Evolutionary conservation across 2,113 vertebrate genomes (phyloP).

Genomic region (Albula goreensis): DNA sequence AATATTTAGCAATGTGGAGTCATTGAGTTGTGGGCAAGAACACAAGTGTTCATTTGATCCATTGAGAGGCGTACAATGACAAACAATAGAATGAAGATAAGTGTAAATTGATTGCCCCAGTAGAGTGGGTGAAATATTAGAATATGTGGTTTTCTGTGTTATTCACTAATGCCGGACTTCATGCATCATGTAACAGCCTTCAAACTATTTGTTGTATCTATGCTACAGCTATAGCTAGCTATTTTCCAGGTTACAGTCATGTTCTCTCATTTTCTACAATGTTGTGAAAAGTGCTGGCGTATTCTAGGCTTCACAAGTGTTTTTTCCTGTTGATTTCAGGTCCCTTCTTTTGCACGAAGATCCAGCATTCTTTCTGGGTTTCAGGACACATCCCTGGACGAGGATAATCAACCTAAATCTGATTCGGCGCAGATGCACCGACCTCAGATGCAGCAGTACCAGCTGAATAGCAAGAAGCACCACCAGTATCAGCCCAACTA

Average conservation of each 20-base stretch:
- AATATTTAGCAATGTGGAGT: background rate
- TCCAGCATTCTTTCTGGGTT: conserved; percentile 87
- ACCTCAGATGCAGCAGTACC: conserved; percentile 88
- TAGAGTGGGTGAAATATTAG: too few species aligned
- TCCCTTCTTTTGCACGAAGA: conserved; percentile 90
- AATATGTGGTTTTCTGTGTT: too few species aligned
- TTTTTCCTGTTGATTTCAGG: conserved; percentile 62
- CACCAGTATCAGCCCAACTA: conserved; percentile 93
- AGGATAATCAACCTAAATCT: conserved; percentile 70
- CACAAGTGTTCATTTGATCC: background rate
- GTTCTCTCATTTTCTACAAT: background rate
- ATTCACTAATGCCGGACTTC: background rate
- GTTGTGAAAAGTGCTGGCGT: too few species aligned
- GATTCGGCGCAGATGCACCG: conserved; percentile 77
- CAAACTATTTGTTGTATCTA: background rate
- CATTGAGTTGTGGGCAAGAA: background rate
- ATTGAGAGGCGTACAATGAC: background rate
- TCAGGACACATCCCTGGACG: conserved; percentile 78
- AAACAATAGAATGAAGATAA: background rate
- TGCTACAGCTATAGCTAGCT: background rate
- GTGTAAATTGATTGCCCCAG: too few species aligned
- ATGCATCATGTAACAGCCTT: background rate
- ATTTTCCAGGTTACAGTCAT: background rate
- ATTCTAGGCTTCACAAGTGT: conserved; percentile 25
- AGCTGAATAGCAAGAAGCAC: conserved; percentile 97